These are phyloP conservation scores for Calypte anna DNA, from an alignment of 2,113 vertebrate genomes.

Conservation along the genomic window DNA sequence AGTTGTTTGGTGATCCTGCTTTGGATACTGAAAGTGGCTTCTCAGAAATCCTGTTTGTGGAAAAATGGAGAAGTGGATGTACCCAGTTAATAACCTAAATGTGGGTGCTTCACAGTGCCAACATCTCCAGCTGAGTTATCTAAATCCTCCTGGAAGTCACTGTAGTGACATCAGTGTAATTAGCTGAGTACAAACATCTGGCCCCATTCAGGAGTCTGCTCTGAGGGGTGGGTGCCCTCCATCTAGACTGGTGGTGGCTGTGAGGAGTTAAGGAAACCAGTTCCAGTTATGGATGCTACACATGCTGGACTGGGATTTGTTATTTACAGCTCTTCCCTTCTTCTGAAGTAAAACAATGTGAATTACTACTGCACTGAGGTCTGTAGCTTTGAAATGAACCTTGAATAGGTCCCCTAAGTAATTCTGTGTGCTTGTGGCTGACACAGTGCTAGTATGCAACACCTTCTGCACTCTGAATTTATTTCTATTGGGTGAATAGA, in stretches of 20 bases:
- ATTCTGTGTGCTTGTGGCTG: neutral
- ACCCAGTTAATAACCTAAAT: neutral
- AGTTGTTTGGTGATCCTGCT: neutral
- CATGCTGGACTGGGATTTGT: neutral
- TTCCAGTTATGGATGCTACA: neutral
- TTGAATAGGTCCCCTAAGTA: neutral
- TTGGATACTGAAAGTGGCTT: neutral
- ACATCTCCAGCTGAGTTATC: neutral
- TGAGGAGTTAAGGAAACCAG: neutral
- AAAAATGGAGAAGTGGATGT: neutral
- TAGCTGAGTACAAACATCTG: neutral
- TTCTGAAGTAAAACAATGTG: neutral
- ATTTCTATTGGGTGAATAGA: neutral
- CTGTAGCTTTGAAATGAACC: neutral
- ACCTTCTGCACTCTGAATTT: neutral
- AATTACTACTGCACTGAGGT: neutral
- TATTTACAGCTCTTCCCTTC: neutral
- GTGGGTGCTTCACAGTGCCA: neutral
- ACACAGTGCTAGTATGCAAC: accelerated
- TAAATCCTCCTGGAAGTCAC: neutral
- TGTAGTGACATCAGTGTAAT: neutral
- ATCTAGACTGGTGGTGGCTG: neutral
- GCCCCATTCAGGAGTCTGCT: neutral
- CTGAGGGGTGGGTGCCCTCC: neutral
- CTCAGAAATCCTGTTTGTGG: neutral